Conservation (phyloP, 2,888 invertebrate genomes). For the Ichneumoninae sp. region DNA sequence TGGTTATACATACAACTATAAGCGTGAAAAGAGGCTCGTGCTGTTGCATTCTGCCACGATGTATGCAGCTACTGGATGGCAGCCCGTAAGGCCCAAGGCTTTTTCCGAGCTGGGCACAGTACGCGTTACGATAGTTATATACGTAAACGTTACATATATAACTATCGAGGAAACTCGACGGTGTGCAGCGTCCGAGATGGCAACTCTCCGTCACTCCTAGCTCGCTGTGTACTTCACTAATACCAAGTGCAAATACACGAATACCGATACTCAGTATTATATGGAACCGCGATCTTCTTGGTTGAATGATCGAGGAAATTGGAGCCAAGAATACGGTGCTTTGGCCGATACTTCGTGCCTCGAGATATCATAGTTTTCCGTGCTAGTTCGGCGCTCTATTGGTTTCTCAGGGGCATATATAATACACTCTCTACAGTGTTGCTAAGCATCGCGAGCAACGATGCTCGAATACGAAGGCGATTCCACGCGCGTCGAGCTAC, state of each 20-base stretch:
- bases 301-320: conserved; percentile 26
- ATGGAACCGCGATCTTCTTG: background rate
- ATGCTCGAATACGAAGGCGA: background rate
- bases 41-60: conserved; percentile 30
- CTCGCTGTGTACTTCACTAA: background rate
- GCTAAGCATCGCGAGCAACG: conserved; percentile 1
- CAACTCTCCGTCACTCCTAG: background rate
- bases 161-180: conserved; percentile 24
- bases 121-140: conserved; percentile 11
- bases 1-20: conserved; percentile 12
- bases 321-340: conserved; percentile 7
- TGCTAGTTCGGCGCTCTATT: conserved; percentile 5
- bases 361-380: conserved; percentile 1
- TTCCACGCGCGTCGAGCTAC: background rate
- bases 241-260: background rate
- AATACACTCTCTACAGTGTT: conserved; percentile 1
- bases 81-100: conserved; percentile 37
- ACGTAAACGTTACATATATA: conserved; percentile 34
- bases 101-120: conserved; percentile 13
- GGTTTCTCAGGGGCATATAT: conserved; percentile 1
- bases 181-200: background rate
- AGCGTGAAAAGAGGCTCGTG: conserved; percentile 35
- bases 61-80: conserved; percentile 30
- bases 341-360: conserved; percentile 5
- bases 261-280: background rate